These are phyloP conservation scores for Drosophila neonasuta DNA, from an alignment of 2,888 invertebrate genomes.

Conservation along the genomic window DNA sequence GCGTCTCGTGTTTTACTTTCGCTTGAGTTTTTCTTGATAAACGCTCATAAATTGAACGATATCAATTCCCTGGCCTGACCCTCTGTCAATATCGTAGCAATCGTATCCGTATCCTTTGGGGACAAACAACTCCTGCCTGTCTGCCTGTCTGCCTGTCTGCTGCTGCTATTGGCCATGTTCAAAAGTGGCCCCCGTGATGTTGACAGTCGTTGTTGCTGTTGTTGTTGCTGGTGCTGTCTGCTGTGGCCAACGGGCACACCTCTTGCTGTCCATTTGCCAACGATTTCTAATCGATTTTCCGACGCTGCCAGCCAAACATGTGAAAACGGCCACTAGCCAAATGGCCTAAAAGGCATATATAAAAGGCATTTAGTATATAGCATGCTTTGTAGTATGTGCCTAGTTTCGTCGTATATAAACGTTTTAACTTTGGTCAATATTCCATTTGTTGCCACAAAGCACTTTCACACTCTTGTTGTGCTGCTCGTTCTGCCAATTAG, in stretches of 20 bases:
- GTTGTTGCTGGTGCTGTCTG: constrained; percentile 32
- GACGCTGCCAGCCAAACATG: constrained; percentile 50
- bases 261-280: constrained; percentile 75
- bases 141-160: too few relatives aligned
- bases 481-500: constrained; percentile 68
- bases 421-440: constrained; percentile 63
- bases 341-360: constrained; percentile 22
- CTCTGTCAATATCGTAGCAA: constrained; percentile 29
- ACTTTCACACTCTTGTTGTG: constrained; percentile 62
- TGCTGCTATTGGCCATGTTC: constrained; percentile 14
- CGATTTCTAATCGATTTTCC: constrained; percentile 77
- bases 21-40: constrained; percentile 50
- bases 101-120: constrained; percentile 37
- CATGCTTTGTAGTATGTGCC: constrained; percentile 8
- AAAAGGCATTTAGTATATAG: constrained; percentile 23
- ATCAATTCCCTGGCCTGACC: constrained; percentile 38
- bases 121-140: not conserved
- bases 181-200: constrained; percentile 38
- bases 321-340: constrained; percentile 52
- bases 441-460: constrained; percentile 50
- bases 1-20: constrained; percentile 55
- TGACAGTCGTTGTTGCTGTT: constrained; percentile 31
- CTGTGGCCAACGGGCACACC: constrained; percentile 70
- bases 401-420: constrained; percentile 15
- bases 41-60: constrained; percentile 49